A percentile compares a stretch with the other conserved stretches of the same genome.
These are phyloP conservation scores for Leptodactylus fallax DNA, from an alignment of 2,797 vertebrate species.

Conservation along the genomic window DNA sequence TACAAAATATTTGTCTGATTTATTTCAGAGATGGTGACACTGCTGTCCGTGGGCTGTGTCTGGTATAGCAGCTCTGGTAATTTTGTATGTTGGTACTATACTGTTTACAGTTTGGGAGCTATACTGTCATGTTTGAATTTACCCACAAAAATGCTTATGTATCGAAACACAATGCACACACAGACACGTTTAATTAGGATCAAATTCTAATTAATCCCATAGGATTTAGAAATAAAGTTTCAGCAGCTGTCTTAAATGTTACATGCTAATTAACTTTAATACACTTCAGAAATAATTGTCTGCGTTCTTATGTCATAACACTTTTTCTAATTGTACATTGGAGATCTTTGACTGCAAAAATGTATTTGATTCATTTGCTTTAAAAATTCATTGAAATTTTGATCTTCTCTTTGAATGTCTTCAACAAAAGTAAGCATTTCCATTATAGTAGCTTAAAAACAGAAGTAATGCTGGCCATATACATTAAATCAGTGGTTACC, in stretches of 20 bases:
- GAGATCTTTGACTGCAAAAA: constrained; percentile 78
- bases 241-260: constrained; percentile 83
- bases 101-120: neutral
- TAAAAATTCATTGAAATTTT: neutral
- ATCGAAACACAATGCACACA: constrained; percentile 73
- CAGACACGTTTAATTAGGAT: constrained; percentile 82
- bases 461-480: neutral
- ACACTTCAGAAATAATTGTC: constrained; percentile 86
- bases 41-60: neutral
- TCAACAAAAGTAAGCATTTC: neutral
- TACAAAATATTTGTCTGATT: neutral
- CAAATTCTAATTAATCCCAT: constrained; percentile 83
- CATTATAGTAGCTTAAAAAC: neutral
- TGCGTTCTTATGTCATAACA: constrained; percentile 83
- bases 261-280: constrained; percentile 86
- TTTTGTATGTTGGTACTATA: neutral
- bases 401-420: neutral
- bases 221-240: constrained; percentile 83
- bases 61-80: neutral
- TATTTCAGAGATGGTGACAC: neutral
- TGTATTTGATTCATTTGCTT: constrained; percentile 63
- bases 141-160: constrained; percentile 66
- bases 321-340: constrained; percentile 79
- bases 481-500: too few relatives aligned
- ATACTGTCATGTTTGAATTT: constrained; percentile 13